Evolutionary conservation across 2,888 invertebrate genomes (phyloP).

Genomic region (Lasioglossum malachurum): DNA sequence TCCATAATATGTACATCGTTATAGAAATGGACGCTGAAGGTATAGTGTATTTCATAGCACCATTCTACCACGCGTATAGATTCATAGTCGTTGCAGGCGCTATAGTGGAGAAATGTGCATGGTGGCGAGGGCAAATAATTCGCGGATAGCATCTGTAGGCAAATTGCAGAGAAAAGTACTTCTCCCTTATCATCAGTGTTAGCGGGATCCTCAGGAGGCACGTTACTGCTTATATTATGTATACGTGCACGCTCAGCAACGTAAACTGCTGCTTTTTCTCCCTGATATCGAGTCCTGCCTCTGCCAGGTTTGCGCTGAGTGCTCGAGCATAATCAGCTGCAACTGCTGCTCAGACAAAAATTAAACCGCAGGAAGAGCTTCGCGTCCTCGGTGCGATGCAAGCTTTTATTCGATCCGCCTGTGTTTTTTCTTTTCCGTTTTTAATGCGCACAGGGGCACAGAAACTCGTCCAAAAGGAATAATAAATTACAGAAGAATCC

Average conservation of each 20-base stretch:
- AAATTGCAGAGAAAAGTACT: conserved; percentile 67
- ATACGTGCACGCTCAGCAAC: conserved; percentile 49
- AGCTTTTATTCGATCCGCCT: neutral
- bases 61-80: neutral
- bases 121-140: conserved; percentile 27
- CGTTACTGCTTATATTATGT: conserved; percentile 58
- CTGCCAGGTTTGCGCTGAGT: conserved; percentile 4
- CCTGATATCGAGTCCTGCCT: conserved; percentile 38
- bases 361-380: conserved; percentile 12
- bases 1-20: neutral
- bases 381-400: neutral
- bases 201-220: conserved; percentile 41
- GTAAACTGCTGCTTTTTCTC: conserved; percentile 50
- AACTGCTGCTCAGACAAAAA: conserved; percentile 32
- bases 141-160: conserved; percentile 43
- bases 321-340: conserved; percentile 19
- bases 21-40: no score
- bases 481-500: neutral
- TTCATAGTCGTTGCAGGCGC: neutral
- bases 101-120: neutral
- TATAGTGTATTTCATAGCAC: neutral
- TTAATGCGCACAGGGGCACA: neutral
- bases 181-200: conserved; percentile 59
- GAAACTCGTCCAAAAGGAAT: neutral
- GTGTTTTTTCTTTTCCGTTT: neutral